Conservation (phyloP, 2,888 invertebrate genomes). For the Acronicta leporina region DNA sequence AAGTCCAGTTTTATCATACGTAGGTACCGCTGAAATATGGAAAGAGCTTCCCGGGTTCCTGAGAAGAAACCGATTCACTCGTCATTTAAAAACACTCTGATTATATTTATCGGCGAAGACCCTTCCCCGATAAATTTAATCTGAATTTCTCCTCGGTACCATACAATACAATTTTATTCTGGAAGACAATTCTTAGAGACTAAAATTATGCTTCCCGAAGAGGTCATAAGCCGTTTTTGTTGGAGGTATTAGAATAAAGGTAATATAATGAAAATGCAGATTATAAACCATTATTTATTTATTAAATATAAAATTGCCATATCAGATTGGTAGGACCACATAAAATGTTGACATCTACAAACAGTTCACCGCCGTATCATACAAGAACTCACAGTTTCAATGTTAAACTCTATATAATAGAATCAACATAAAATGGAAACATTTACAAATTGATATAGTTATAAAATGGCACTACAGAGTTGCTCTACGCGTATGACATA, state of each 20-base stretch:
- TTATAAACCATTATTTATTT: conserved; percentile 81
- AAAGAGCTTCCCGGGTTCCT: too few relatives aligned
- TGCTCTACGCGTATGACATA: conserved; percentile 38
- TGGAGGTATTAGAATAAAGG: not conserved
- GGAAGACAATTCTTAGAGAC: too few relatives aligned
- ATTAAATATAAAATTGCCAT: conserved; percentile 85
- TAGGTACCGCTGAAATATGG: too few relatives aligned
- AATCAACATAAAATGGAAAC: conserved; percentile 82
- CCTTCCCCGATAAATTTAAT: too few relatives aligned
- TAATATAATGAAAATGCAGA: conserved; percentile 47
- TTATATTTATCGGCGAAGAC: too few relatives aligned
- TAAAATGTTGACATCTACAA: conserved; percentile 74
- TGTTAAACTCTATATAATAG: conserved; percentile 85
- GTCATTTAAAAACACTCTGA: too few relatives aligned
- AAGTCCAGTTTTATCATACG: too few relatives aligned
- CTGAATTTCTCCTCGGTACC: too few relatives aligned
- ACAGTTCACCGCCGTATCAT: conserved; percentile 71
- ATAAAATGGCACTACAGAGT: conserved; percentile 69
- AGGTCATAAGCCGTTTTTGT: too few relatives aligned
- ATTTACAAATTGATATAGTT: conserved; percentile 70
- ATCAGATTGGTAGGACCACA: conserved; percentile 77
- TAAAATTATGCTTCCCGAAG: too few relatives aligned
- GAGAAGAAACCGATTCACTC: too few relatives aligned
- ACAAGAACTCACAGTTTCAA: conserved; percentile 66
- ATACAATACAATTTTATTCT: too few relatives aligned